Evolutionary conservation across 2,113 vertebrate genomes (phyloP).

Genomic region (Anseranas semipalmata): DNA sequence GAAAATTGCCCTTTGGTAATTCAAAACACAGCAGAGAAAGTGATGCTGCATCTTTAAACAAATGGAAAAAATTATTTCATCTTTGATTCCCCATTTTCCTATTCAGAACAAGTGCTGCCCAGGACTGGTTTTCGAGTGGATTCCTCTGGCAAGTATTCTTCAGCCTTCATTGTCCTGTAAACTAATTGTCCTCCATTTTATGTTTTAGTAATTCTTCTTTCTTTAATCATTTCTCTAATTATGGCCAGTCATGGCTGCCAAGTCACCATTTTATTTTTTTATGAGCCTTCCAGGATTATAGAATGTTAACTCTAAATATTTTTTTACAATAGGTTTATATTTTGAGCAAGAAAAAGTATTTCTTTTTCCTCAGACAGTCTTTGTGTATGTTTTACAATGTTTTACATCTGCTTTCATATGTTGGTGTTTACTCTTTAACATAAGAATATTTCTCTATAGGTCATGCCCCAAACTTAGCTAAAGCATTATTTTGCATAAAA

Average conservation of each 20-base stretch:
- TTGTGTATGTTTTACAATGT: neutral
- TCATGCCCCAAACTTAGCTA: neutral
- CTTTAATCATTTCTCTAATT: constrained; percentile 52
- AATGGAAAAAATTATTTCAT: constrained; percentile 77
- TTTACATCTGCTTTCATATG: neutral
- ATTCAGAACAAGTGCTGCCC: constrained; percentile 90
- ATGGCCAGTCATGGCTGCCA: neutral
- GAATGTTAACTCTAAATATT: neutral
- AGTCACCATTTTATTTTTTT: constrained; percentile 29
- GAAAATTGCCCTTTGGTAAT: neutral
- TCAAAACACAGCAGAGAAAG: constrained; percentile 39
- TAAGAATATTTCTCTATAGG: neutral
- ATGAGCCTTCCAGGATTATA: neutral
- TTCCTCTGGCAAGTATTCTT: constrained; percentile 88
- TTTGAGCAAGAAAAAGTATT: neutral
- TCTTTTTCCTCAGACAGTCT: neutral
- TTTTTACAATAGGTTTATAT: neutral
- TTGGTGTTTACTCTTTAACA: neutral
- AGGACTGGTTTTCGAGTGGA: constrained; percentile 89
- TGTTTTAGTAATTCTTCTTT: constrained; percentile 65
- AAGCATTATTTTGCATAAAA: neutral
- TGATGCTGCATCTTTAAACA: constrained; percentile 69
- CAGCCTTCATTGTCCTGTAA: constrained; percentile 71
- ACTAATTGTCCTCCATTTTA: constrained; percentile 68
- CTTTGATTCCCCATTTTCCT: constrained; percentile 81